Conservation (phyloP, 2,888 invertebrate genomes). For the Xanthia icteritia region DNA sequence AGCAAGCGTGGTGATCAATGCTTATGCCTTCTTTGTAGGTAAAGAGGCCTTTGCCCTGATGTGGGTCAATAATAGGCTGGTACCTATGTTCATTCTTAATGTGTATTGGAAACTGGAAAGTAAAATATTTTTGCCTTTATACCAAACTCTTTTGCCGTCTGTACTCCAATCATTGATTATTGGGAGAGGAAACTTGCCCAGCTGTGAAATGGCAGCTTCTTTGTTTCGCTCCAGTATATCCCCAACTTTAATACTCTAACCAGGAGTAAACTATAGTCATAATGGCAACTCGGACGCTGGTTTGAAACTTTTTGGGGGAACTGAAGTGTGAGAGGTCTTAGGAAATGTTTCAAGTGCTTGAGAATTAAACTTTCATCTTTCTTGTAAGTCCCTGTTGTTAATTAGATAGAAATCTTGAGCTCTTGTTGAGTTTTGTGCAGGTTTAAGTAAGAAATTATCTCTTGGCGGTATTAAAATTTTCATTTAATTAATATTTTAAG, state of each 20-base stretch:
- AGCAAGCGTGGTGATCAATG: background rate
- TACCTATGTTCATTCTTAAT: background rate
- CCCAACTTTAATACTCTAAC: conserved; percentile 41
- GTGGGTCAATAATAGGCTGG: background rate
- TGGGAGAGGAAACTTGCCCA: conserved; percentile 40
- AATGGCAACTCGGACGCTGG: conserved; percentile 43
- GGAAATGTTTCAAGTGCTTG: conserved; percentile 44
- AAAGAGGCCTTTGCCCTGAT: background rate
- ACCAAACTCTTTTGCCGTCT: conserved; percentile 8
- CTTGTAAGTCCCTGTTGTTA: conserved; percentile 34
- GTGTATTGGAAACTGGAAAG: background rate
- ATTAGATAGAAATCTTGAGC: conserved; percentile 39
- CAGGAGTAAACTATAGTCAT: conserved; percentile 46
- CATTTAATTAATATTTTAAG: conserved; percentile 5
- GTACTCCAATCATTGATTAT: conserved; percentile 60
- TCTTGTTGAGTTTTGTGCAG: conserved; percentile 12
- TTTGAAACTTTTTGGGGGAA: conserved; percentile 44
- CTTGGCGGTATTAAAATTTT: conserved; percentile 6
- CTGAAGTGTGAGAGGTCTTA: conserved; percentile 47
- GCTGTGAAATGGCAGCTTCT: conserved; percentile 53
- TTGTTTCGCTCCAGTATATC: conserved; percentile 54
- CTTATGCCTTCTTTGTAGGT: background rate
- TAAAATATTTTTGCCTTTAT: background rate
- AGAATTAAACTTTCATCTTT: conserved; percentile 41
- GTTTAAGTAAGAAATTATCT: conserved; percentile 28